A percentile compares a stretch with the other conserved stretches of the same genome.
Conservation (phyloP, 2,888 invertebrate species). For the Pammene aurita region DNA sequence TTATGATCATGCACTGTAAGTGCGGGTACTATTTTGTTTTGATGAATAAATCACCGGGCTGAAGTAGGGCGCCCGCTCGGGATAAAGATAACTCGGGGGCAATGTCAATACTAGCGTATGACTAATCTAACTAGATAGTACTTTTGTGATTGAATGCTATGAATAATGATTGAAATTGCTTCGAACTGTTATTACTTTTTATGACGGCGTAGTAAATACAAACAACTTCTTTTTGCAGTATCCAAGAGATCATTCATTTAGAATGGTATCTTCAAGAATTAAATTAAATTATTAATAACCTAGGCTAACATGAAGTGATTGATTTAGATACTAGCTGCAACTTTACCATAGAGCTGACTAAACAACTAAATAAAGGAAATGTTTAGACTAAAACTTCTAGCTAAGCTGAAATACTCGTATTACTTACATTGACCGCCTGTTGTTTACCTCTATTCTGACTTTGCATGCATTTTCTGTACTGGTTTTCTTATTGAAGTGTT, state of each 20-base stretch:
- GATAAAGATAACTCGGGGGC: slow-evolving; percentile 50
- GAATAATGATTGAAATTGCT: slow-evolving; percentile 40
- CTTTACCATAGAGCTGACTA: too few species aligned
- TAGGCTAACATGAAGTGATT: too few species aligned
- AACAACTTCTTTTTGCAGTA: background rate
- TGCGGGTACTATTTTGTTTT: slow-evolving; percentile 41
- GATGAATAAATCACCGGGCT: slow-evolving; percentile 45
- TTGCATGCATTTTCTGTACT: too few species aligned
- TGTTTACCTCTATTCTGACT: too few species aligned
- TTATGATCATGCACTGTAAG: slow-evolving; percentile 1
- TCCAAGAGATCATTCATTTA: too few species aligned
- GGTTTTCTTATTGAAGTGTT: too few species aligned
- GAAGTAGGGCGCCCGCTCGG: slow-evolving; percentile 47
- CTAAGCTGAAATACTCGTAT: too few species aligned
- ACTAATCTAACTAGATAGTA: slow-evolving; percentile 49
- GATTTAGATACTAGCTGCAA: too few species aligned
- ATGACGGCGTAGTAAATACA: background rate
- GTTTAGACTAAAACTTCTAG: too few species aligned
- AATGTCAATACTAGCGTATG: slow-evolving; percentile 46
- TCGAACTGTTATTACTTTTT: background rate
- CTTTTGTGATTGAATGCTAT: slow-evolving; percentile 30
- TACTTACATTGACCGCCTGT: too few species aligned
- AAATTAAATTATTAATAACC: too few species aligned
- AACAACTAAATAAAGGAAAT: too few species aligned
- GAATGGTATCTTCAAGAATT: background rate